phyloP scores from a whole-genome alignment of 2,888 invertebrate genomes.

The Drosophila siamana region DNA sequence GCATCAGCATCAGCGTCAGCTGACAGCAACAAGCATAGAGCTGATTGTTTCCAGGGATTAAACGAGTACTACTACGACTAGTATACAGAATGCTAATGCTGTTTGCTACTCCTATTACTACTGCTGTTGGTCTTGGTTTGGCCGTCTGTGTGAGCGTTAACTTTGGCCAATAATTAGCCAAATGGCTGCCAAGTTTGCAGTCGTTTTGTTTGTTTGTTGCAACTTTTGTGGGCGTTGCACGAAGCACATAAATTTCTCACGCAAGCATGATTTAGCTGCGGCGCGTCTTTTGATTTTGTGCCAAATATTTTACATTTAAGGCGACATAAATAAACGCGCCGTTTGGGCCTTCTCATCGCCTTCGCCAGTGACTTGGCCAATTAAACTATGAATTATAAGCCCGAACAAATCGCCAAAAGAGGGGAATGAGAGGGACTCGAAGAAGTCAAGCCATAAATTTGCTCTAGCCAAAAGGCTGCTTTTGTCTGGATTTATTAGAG shows the following conservation, averaged over 20 bases:
- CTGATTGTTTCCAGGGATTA: constrained; percentile 57
- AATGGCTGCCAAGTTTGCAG: constrained; percentile 63
- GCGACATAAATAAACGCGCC: constrained; percentile 67
- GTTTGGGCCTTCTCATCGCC: constrained; percentile 41
- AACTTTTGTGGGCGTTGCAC: constrained; percentile 42
- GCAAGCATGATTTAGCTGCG: constrained; percentile 64
- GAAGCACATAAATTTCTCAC: constrained; percentile 54
- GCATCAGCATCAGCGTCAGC: constrained; percentile 45
- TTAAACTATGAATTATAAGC: constrained; percentile 79
- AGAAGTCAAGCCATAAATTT: constrained; percentile 71
- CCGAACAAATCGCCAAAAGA: constrained; percentile 64
- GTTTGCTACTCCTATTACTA: too few species aligned
- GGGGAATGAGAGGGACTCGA: neutral
- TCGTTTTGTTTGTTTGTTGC: constrained; percentile 22
- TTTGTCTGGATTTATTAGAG: constrained; percentile 71
- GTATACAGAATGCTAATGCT: constrained; percentile 12
- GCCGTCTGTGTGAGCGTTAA: constrained; percentile 20
- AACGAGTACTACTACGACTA: constrained; percentile 12
- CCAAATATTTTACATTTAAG: constrained; percentile 76
- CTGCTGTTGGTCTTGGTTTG: constrained; percentile 22
- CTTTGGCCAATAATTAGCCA: constrained; percentile 68
- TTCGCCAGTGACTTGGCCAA: constrained; percentile 65
- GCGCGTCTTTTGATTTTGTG: constrained; percentile 66
- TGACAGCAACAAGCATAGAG: constrained; percentile 39
- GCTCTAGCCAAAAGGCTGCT: constrained; percentile 67